Conservation (phyloP, 1,140 invertebrate genomes). For the Penaeus japonicus region DNA sequence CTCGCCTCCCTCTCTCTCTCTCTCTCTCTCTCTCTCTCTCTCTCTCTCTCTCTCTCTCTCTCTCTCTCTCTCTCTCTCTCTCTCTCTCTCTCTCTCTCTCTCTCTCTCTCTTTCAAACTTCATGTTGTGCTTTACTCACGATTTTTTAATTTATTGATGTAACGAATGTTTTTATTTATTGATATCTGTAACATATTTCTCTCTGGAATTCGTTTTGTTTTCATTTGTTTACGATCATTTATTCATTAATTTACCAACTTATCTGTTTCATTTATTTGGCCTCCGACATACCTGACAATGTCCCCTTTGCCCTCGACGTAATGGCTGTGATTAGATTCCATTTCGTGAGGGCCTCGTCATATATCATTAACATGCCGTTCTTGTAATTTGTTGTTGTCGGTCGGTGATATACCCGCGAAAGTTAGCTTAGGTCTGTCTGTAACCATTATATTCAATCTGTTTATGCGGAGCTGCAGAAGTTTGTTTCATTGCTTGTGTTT, state of each 20-base stretch:
- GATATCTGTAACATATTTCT: too few relatives aligned
- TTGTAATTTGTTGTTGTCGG: slow-evolving; percentile 10
- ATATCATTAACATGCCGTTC: neutral
- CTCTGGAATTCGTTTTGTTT: too few relatives aligned
- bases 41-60: neutral
- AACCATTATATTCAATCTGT: too few relatives aligned
- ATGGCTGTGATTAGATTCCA: neutral
- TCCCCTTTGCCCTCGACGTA: neutral
- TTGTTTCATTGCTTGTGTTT: neutral
- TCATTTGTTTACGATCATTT: neutral
- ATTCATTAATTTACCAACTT: neutral
- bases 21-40: neutral
- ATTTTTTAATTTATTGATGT: too few relatives aligned
- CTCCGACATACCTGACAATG: neutral
- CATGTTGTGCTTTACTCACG: neutral
- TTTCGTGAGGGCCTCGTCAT: neutral
- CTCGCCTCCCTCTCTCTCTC: too few relatives aligned
- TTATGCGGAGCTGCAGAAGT: too few relatives aligned
- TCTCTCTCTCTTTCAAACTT: neutral
- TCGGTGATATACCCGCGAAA: neutral
- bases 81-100: neutral
- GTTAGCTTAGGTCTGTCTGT: too few relatives aligned
- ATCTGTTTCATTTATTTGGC: neutral
- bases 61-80: neutral
- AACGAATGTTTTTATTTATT: neutral